These are phyloP conservation scores for Lepidothrix coronata DNA, from an alignment of 2,113 vertebrate species.

Conservation along the genomic window DNA sequence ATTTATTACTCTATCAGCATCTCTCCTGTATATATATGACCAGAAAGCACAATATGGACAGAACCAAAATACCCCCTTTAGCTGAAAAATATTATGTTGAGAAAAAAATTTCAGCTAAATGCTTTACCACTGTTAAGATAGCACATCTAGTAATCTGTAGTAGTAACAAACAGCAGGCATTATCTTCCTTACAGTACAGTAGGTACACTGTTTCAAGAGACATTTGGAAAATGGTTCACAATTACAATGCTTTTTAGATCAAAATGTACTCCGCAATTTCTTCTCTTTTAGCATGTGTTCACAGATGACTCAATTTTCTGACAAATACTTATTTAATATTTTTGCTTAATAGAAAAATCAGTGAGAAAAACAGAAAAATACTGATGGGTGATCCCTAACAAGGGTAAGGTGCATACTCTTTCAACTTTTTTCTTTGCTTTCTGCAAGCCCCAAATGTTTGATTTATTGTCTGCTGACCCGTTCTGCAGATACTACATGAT, in stretches of 20 bases:
- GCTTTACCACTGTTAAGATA: neutral
- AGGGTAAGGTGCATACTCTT: neutral
- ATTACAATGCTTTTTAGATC: constrained; percentile 8
- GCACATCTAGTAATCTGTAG: neutral
- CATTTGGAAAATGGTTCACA: constrained; percentile 5
- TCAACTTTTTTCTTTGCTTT: neutral
- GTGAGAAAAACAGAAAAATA: neutral
- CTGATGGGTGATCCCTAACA: neutral
- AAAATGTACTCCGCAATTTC: neutral
- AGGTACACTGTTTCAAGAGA: neutral
- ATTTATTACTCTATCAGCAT: neutral
- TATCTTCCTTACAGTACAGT: neutral
- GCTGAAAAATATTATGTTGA: neutral
- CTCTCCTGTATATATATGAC: neutral
- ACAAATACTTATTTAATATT: neutral
- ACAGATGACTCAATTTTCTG: constrained; percentile 30
- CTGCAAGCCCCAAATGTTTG: neutral
- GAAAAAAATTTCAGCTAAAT: neutral
- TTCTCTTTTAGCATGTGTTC: neutral
- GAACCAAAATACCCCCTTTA: neutral
- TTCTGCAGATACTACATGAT: neutral
- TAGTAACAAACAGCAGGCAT: neutral
- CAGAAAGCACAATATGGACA: neutral
- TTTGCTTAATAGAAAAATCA: neutral
- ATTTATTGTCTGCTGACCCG: neutral